Evolutionary conservation across 2,113 vertebrate genomes (phyloP), one percentile per base, ranked within the genome.

Genomic region (Poeciliopsis turrubarensis): DNA sequence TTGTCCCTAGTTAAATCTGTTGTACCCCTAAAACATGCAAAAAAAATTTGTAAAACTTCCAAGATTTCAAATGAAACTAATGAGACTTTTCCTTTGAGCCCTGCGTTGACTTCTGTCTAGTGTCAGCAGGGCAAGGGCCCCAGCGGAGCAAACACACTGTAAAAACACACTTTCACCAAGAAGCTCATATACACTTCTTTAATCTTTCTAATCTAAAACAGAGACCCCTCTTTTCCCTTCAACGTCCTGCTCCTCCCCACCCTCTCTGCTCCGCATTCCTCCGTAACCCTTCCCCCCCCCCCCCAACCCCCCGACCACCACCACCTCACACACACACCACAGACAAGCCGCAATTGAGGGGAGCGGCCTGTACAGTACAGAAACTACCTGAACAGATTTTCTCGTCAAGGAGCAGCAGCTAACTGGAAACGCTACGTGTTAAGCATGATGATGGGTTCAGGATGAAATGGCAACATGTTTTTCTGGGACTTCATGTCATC

Each of bases 291-390:
- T 70, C 79, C 47, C 80, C 65, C 70, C 19, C 65, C 75, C 77
- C 32, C 65, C 70, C 19, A 62, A 73, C 77, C 32, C 80, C 51
- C 68, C 47, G 41, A 29, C 44, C 44, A 47, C 4, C 44, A 47
- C 44, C 44, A 7, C 44, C 34, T 51, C 75, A 76, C 68, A 75
- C 79, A 79, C 74, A 78, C 57, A 13, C 66, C 72, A 73, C 29
- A 44, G 86, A 93, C 87, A 92, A 86, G 86, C 89, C 60, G 70
- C 84, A 90, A 92, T 92, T 93, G 75, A 91, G 88, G 78, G 78
- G 77, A 34, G 70, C 44, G 29, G 57, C 27, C 86, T 75, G 75
- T 89, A 89, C 81, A 86, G 73, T 90, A 90, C 83, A 88, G 88
- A 86, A 89, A 87, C 71, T 51, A 62, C 32, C 78, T 78, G 78